Conservation (phyloP, 2,113 vertebrate species). For the Nibea albiflora region DNA sequence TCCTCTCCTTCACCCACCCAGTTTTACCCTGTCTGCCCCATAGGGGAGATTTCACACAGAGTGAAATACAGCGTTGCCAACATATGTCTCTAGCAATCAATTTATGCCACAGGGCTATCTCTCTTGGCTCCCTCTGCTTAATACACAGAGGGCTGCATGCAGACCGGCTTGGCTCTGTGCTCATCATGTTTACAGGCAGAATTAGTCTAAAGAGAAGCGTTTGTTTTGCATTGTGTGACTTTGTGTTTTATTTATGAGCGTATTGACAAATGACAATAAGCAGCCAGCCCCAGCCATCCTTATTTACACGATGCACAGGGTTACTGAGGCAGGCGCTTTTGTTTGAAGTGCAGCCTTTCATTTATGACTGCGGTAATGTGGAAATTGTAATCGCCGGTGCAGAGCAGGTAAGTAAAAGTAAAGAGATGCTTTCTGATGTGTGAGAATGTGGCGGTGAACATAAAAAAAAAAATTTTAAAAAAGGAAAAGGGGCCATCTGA, state of each 20-base stretch:
- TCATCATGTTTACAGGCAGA: constrained; percentile 41
- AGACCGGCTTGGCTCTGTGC: constrained; percentile 32
- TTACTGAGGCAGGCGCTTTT: constrained; percentile 16
- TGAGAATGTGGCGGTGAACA: constrained; percentile 12
- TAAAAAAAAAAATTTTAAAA: constrained; percentile 17
- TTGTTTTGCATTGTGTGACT: constrained; percentile 31
- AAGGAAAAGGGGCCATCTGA: constrained; percentile 9
- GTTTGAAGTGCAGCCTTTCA: constrained; percentile 57
- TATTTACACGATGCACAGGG: constrained; percentile 9
- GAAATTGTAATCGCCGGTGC: constrained; percentile 34
- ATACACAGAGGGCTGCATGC: constrained; percentile 48
- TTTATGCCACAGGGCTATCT: constrained; percentile 67
- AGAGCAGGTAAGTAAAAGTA: constrained; percentile 16
- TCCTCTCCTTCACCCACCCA: constrained; percentile 12
- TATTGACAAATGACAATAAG: constrained; percentile 38
- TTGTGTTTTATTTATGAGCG: constrained; percentile 28
- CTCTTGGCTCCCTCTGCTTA: constrained; percentile 58
- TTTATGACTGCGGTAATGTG: constrained; percentile 33
- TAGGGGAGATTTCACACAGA: constrained; percentile 68
- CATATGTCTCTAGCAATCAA: constrained; percentile 73
- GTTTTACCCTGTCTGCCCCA: constrained; percentile 54
- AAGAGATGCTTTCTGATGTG: constrained; percentile 37
- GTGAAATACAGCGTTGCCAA: constrained; percentile 75
- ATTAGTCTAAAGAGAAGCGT: constrained; percentile 24
- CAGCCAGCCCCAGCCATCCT: constrained; percentile 2